A percentile compares a stretch with the other conserved stretches of the same genome.
Conservation (phyloP, 2,797 vertebrate genomes). For the Acanthurus tractus region DNA sequence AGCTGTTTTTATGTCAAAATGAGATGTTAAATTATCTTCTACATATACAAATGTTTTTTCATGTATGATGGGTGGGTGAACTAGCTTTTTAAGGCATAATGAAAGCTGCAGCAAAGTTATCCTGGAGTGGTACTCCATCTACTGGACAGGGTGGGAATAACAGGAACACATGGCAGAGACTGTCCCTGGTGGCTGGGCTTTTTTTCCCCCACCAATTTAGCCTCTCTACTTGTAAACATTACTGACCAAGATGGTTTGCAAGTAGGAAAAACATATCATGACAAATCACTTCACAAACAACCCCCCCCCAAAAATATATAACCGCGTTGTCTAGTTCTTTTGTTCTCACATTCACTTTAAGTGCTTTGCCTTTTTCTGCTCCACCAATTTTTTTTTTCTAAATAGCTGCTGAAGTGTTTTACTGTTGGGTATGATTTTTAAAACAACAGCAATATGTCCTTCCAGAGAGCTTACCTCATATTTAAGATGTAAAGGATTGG, state of each 20-base stretch:
- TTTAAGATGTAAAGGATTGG: not conserved
- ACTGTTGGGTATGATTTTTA: not conserved
- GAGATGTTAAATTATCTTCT: not conserved
- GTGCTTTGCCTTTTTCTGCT: too few species aligned
- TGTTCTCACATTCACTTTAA: too few species aligned
- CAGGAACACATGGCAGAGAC: not conserved
- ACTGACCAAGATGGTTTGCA: not conserved
- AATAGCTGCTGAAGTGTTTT: not conserved
- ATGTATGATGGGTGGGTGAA: slow-evolving; percentile 2
- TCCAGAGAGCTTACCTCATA: not conserved
- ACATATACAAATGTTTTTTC: not conserved
- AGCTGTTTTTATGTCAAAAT: not conserved
- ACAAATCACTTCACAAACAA: not conserved
- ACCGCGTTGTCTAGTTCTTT: too few species aligned
- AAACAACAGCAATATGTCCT: not conserved
- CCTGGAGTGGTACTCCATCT: slow-evolving; percentile 59
- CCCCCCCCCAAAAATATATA: not conserved
- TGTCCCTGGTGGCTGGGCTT: not conserved
- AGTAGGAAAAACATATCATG: not conserved
- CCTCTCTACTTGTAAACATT: not conserved
- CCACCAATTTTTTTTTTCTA: too few species aligned
- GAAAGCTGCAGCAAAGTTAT: not conserved
- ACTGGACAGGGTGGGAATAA: slow-evolving; percentile 47
- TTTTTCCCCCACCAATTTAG: not conserved
- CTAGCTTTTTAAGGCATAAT: not conserved